Base-by-base conservation (phyloP, 2,888 invertebrate species). In the Coelinius sp. region DNA sequence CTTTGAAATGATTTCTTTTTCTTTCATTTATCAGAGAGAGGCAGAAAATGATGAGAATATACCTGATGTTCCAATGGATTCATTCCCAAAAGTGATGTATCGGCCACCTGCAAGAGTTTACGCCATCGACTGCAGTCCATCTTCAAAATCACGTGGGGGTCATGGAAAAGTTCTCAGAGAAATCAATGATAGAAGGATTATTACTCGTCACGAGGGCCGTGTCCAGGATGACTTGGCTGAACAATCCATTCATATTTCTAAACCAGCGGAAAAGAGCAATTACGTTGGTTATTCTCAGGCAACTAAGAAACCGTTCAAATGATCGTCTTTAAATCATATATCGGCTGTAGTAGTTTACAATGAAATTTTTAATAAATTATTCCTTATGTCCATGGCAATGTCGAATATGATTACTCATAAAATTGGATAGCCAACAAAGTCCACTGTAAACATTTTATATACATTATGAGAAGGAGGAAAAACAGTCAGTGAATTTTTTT, bases 191-290 rank as follows among this genome's bases (percentile, higher is more conserved):
- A 81, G 77, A 68, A 85, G 82, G 70, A 72, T 85, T 20, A 75
- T 85, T 10, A 79, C 83, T 24, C 80, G 80, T 65, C 85, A 85
- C 46, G 71, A 80, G 79, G 81, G 83, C 80, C 80, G 44, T 25
- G 2, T 63, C 24, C 24, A 41, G 12, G 14, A 41, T 24, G 24
- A 20, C 38, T 70, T 76, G 0, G 64, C 65, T 59, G 78, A 82
- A 67, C 72, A 77, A 46, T 82, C 80, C 10, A 74, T 81, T 56
- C 78, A 81, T 31, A 66, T 81, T 20, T 73, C 78, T 53, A 76
- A 76, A 59, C 74, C 76, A 24, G 79, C 80, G 6, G 70, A 59
- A 27, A 83, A 78, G 74, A 78, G 79, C 2, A 78, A 76, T 62
- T 80, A 71, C 52, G 64, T 77, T 27, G 17, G n/a, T 17, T 14